These are phyloP conservation scores for Geococcyx californianus DNA, from an alignment of 2,113 vertebrate genomes.

Conservation along the genomic window DNA sequence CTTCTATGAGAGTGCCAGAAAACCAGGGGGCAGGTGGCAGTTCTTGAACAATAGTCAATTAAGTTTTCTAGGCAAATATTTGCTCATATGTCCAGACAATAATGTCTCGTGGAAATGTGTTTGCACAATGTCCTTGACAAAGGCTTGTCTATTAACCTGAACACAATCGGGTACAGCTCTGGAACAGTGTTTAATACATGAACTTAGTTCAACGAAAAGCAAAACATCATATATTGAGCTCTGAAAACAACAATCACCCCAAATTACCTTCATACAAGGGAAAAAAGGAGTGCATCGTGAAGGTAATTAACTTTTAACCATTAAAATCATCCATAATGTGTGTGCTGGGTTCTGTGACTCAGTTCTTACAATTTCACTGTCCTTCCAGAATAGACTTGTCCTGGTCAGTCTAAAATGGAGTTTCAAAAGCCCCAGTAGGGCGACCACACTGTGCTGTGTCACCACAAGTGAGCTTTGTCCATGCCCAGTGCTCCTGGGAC, in stretches of 20 bases:
- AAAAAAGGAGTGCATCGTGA: background rate
- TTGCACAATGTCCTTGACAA: conserved; percentile 53
- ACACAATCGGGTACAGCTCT: background rate
- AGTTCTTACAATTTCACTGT: background rate
- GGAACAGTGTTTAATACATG: conserved; percentile 8
- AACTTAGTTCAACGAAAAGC: background rate
- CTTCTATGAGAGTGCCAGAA: conserved; percentile 9
- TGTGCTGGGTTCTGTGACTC: background rate
- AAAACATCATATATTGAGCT: background rate
- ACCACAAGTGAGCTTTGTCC: accelerated
- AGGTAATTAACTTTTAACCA: background rate
- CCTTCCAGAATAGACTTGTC: background rate
- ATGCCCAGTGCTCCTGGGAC: background rate
- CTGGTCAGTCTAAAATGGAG: background rate
- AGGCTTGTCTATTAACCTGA: background rate
- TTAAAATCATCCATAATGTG: background rate
- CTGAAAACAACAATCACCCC: background rate
- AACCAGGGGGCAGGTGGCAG: conserved; percentile 41
- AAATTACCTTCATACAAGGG: background rate
- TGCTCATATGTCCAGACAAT: conserved; percentile 42
- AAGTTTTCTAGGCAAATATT: conserved; percentile 39
- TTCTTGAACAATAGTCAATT: conserved; percentile 34
- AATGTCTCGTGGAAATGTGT: conserved; percentile 56
- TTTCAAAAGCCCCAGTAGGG: background rate
- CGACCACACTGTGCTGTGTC: accelerated